phyloP scores from a whole-genome alignment of 2,113 vertebrate genomes.

The Syngnathus scovelli region DNA sequence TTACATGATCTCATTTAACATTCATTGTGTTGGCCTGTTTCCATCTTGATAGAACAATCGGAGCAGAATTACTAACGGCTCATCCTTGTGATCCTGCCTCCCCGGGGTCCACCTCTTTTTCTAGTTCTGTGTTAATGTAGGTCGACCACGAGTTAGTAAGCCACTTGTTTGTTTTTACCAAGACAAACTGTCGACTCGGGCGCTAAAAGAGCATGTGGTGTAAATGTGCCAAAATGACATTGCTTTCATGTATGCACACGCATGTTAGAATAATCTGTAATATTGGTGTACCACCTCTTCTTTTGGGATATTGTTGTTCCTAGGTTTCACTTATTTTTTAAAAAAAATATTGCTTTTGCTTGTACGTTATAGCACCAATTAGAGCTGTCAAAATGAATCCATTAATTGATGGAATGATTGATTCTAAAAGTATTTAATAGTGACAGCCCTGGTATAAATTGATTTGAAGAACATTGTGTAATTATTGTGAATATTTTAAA shows the following conservation, averaged over 20 bases:
- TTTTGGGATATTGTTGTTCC: no score
- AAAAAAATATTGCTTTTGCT: no score
- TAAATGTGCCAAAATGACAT: no score
- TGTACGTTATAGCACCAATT: no score
- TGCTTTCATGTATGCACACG: no score
- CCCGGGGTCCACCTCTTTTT: constrained; percentile 45
- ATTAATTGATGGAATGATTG: no score
- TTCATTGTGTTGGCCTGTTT: constrained; percentile 48
- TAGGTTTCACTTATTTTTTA: background rate
- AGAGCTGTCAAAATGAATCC: no score
- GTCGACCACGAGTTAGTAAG: constrained; percentile 47
- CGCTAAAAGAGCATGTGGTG: background rate
- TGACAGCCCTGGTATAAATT: no score
- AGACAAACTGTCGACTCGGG: constrained; percentile 16
- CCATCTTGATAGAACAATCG: constrained; percentile 58
- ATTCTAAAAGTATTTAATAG: no score
- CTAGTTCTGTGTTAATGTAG: constrained; percentile 56
- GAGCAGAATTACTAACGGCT: constrained; percentile 61
- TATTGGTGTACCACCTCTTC: no score
- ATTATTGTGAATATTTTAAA: constrained; percentile 2
- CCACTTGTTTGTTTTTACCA: constrained; percentile 39
- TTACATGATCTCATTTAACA: constrained; percentile 57
- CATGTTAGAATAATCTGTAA: no score
- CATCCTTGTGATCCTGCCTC: constrained; percentile 64
- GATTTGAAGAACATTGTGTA: background rate